phyloP scores from a whole-genome alignment of 2,888 invertebrate species.

The Eupeodes latifasciatus region DNA sequence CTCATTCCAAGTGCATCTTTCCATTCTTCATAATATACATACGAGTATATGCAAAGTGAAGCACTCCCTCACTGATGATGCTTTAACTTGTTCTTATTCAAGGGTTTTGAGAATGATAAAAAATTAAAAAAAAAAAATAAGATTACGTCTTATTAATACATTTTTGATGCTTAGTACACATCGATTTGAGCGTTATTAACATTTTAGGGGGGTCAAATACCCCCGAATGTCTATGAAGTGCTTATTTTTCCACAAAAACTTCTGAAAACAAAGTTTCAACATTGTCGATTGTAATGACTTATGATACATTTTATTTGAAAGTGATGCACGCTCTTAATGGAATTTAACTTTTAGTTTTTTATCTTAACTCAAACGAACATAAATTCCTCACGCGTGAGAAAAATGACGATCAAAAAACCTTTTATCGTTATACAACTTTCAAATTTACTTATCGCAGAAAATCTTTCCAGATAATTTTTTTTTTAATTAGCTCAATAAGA shows the following conservation, averaged over 20 bases:
- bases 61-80: not conserved
- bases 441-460: slow-evolving; percentile 13
- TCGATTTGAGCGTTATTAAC: too few relatives aligned
- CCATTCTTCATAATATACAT: not conserved
- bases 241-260: too few relatives aligned
- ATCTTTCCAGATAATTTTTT: slow-evolving; percentile 41
- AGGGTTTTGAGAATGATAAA: slow-evolving; percentile 27
- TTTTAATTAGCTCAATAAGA: slow-evolving; percentile 50
- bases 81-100: not conserved
- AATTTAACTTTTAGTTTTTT: too few relatives aligned
- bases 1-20: slow-evolving; percentile 14
- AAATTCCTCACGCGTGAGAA: slow-evolving; percentile 13
- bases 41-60: not conserved
- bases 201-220: too few relatives aligned
- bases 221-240: not conserved
- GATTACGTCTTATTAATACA: not conserved
- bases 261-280: too few relatives aligned
- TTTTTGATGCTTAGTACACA: not conserved
- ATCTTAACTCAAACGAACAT: too few relatives aligned
- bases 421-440: slow-evolving; percentile 15
- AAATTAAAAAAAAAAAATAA: slow-evolving; percentile 16
- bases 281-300: too few relatives aligned
- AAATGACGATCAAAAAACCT: slow-evolving; percentile 31
- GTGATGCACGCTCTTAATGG: too few relatives aligned
- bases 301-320: too few relatives aligned